A percentile compares a stretch with the other conserved stretches of the same genome.
Evolutionary conservation across 2,888 invertebrate genomes (phyloP).

Genomic region (Pachydiplax longipennis): DNA sequence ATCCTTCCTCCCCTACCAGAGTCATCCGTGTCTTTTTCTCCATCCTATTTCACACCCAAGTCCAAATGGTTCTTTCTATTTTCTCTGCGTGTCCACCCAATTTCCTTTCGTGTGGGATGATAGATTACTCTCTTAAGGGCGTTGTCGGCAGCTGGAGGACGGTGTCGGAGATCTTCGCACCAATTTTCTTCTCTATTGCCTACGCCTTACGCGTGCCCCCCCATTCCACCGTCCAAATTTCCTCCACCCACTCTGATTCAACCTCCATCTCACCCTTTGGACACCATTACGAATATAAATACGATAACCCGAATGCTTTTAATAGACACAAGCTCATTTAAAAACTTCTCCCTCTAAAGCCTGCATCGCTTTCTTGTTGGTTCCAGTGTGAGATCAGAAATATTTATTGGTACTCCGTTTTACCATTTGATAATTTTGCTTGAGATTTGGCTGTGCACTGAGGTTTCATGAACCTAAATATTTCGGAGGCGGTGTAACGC

Average conservation of each 20-base stretch:
- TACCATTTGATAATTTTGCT: no score
- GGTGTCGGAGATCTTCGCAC: background rate
- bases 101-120: conserved; percentile 10
- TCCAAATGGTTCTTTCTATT: background rate
- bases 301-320: no score
- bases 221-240: background rate
- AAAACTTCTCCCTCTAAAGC: no score
- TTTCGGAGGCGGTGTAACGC: no score
- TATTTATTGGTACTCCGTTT: no score
- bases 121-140: conserved; percentile 33
- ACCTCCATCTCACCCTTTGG: background rate
- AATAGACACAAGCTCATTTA: no score
- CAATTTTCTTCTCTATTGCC: conserved; percentile 1
- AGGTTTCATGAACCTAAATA: no score
- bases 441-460: no score
- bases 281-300: background rate
- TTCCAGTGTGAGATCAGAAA: no score
- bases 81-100: background rate
- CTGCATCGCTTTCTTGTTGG: no score
- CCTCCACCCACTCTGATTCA: background rate
- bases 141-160: conserved; percentile 1
- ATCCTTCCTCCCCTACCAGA: background rate
- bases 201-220: background rate
- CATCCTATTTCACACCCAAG: background rate
- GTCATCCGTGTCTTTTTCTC: background rate